A percentile compares a stretch with the other conserved stretches of the same genome.
These are phyloP conservation scores for Drosophila virilis DNA, from an alignment of 1,140 invertebrate species.

Conservation along the genomic window DNA sequence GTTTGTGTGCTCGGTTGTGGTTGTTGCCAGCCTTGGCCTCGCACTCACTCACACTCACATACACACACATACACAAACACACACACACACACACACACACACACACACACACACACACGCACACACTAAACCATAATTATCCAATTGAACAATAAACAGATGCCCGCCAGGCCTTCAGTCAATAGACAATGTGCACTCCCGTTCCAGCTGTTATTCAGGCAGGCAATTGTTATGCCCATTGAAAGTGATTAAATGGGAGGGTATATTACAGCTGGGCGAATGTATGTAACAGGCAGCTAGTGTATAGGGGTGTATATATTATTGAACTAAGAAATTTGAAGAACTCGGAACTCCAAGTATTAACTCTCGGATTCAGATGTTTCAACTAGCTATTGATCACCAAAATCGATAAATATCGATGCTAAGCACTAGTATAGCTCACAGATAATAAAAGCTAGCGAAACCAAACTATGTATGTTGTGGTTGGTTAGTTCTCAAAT, in stretches of 20 bases:
- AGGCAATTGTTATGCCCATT: constrained; percentile 15
- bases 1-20: constrained; percentile 23
- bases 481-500: too few relatives aligned
- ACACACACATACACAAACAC: neutral
- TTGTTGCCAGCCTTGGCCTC: constrained; percentile 46
- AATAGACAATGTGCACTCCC: constrained; percentile 66
- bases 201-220: constrained; percentile 57
- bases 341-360: too few relatives aligned
- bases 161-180: constrained; percentile 67
- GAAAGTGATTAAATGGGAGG: neutral
- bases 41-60: neutral
- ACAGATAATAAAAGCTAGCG: too few relatives aligned
- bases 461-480: too few relatives aligned
- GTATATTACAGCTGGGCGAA: neutral
- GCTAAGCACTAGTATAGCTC: too few relatives aligned
- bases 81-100: neutral
- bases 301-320: too few relatives aligned
- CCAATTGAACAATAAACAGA: constrained; percentile 82
- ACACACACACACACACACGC: constrained; percentile 3
- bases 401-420: too few relatives aligned
- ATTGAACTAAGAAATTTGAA: too few relatives aligned
- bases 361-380: too few relatives aligned
- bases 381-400: too few relatives aligned
- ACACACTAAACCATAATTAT: constrained; percentile 73
- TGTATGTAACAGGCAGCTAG: neutral